Conservation (phyloP, 1,140 invertebrate genomes). For the Trichonephila inaurata region DNA sequence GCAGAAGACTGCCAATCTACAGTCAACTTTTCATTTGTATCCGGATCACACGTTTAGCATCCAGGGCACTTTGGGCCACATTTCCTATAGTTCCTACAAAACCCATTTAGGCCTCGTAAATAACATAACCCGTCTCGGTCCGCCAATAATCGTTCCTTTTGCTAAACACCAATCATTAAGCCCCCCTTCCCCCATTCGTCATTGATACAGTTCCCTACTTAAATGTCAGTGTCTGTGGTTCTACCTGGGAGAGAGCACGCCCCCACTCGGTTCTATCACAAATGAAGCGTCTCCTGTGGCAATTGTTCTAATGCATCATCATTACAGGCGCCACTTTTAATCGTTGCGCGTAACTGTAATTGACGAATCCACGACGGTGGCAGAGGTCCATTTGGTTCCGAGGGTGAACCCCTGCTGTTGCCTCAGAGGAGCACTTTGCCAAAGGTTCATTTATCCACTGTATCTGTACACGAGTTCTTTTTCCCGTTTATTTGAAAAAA, state of each 20-base stretch:
- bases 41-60: no score
- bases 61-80: not conserved
- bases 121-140: not conserved
- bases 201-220: constrained; percentile 9
- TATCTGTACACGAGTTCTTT: not conserved
- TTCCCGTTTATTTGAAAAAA: no score
- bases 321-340: constrained; percentile 52
- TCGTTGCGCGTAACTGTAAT: constrained; percentile 30
- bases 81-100: not conserved
- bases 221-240: constrained; percentile 42
- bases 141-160: constrained; percentile 4
- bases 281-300: constrained; percentile 36
- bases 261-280: not conserved
- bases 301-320: constrained; percentile 62
- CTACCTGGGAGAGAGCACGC: not conserved
- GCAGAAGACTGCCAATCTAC: not conserved
- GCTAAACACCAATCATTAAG: constrained; percentile 43
- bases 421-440: not conserved
- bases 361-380: not conserved
- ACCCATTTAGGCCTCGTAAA: constrained; percentile 27
- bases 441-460: not conserved
- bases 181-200: not conserved
- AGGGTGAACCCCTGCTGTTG: not conserved
- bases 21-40: not conserved
- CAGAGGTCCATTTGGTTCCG: not conserved